A percentile compares a stretch with the other conserved stretches of the same genome.
Conservation (phyloP, 1,140 invertebrate genomes). For the Acromyrmex echinatior region DNA sequence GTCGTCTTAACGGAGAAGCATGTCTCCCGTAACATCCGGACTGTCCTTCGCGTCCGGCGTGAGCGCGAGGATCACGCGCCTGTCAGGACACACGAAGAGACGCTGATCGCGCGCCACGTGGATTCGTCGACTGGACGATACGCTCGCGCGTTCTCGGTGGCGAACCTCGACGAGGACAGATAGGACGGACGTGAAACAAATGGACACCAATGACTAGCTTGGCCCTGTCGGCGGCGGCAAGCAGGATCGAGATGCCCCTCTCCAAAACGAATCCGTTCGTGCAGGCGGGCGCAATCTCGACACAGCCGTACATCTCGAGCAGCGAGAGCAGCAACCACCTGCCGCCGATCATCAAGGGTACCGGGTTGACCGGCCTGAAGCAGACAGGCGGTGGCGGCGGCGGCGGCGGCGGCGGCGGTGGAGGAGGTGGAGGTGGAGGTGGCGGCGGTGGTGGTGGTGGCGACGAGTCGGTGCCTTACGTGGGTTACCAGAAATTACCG, state of each 20-base stretch:
- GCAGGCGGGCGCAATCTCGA: constrained; percentile 78
- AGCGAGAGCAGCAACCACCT: constrained; percentile 83
- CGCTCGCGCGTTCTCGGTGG: constrained; percentile 8
- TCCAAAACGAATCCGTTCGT: constrained; percentile 83
- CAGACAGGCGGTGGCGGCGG: constrained; percentile 65
- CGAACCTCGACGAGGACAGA: constrained; percentile 11
- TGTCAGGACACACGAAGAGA: not conserved
- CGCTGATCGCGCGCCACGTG: constrained; percentile 15
- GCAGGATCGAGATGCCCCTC: constrained; percentile 82
- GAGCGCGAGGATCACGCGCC: not conserved
- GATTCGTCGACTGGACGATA: not conserved
- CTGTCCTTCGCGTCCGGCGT: not conserved
- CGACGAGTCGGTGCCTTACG: constrained; percentile 43
- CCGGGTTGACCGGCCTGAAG: constrained; percentile 74
- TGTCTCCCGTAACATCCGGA: not conserved
- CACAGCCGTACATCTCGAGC: constrained; percentile 81
- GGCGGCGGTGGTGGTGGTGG: not conserved
- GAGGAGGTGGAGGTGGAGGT: not conserved
- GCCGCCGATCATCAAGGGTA: constrained; percentile 82
- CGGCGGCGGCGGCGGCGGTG: constrained; percentile 1
- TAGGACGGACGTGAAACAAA: constrained; percentile 49
- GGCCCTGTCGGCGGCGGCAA: constrained; percentile 70
- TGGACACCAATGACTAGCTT: constrained; percentile 79
- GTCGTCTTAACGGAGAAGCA: not conserved
- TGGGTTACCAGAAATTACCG: constrained; percentile 37